Evolutionary conservation across 2,797 vertebrate genomes (phyloP).

Genomic region (Arnoldichthys spilopterus): DNA sequence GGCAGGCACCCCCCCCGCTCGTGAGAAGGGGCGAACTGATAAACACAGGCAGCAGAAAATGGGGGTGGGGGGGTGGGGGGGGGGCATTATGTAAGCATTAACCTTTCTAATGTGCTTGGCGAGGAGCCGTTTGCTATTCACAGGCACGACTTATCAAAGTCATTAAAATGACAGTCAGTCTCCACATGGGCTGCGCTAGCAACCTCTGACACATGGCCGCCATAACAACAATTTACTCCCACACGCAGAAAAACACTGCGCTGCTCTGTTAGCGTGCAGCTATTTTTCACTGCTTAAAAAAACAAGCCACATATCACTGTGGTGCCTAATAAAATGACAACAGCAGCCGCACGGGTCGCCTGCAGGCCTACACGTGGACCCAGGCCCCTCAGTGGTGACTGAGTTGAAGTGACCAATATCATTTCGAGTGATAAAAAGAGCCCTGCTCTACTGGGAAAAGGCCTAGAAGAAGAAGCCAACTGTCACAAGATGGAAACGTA

Average conservation of each 20-base stretch:
- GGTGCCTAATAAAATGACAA: neutral
- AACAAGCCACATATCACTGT: neutral
- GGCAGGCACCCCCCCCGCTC: slow-evolving; percentile 1
- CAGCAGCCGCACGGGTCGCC: neutral
- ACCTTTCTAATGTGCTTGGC: slow-evolving; percentile 3
- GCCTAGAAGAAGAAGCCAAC: too few relatives aligned
- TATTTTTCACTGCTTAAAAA: neutral
- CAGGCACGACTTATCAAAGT: slow-evolving; percentile 55
- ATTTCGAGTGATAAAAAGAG: neutral
- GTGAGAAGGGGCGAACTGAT: slow-evolving; percentile 2
- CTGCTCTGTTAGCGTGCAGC: neutral
- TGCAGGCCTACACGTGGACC: neutral
- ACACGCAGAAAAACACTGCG: slow-evolving; percentile 16
- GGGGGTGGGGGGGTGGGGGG: neutral
- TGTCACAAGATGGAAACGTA: too few relatives aligned
- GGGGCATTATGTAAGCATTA: neutral
- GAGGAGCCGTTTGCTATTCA: slow-evolving; percentile 28
- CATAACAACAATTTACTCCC: slow-evolving; percentile 49
- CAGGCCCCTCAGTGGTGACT: neutral
- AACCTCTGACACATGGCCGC: slow-evolving; percentile 54
- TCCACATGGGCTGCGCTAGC: slow-evolving; percentile 52
- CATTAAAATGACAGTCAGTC: slow-evolving; percentile 57
- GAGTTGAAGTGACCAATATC: neutral
- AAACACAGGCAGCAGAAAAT: neutral
- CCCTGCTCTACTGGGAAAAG: too few relatives aligned